Evolutionary conservation across 2,113 vertebrate species (phyloP), one percentile per base, ranked within the genome.

Genomic region (Ciconia boyciana): DNA sequence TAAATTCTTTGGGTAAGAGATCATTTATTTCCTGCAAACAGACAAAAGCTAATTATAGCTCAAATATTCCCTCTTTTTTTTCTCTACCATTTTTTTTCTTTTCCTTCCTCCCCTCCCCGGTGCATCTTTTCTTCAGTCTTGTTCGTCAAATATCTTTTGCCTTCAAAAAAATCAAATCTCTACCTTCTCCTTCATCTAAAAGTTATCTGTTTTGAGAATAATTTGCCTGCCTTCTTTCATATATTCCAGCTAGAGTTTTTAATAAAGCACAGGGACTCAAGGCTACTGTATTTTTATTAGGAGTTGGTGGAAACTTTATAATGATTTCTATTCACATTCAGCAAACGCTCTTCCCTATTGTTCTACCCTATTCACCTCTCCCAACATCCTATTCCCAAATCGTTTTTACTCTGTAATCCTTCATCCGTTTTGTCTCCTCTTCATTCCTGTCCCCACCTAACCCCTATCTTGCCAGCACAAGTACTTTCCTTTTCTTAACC

Each of bases 281-380:
- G 85, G 93, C 94, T 95, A 97, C 93, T 87, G 81, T 96, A 76
- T 93, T 96, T 97, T 96, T 95, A 94, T 95, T 91, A 96, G 78
- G 70, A 89, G 36, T 90, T 71, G 78, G 96, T 93, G 31, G 74
- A 87, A 96, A 89, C 70, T 89, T 97, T 83, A 95, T 85, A 72
- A 92, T 70, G 49, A 95, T 88, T 93, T 93, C 91, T 95, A 54
- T 91, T 95, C 94, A 95, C 75, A 89, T 94, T 94, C 95, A 95
- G 81, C 43, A 87, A 85, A 89, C 2, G 10, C 68, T 85, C 62
- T 84, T 94, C 77, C 69, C 92, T 92, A 43, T 91, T 92, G 89
- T 97, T 95, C 84, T 87, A 85, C 81, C 41, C 87, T 93, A 69
- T 94, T 94, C 92, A 94, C 86, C 10, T 21, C 78, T 91, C 41